A percentile compares a stretch with the other conserved stretches of the same genome.
Evolutionary conservation across 2,113 vertebrate species (phyloP).

Genomic region (Hippocampus barbouri): DNA sequence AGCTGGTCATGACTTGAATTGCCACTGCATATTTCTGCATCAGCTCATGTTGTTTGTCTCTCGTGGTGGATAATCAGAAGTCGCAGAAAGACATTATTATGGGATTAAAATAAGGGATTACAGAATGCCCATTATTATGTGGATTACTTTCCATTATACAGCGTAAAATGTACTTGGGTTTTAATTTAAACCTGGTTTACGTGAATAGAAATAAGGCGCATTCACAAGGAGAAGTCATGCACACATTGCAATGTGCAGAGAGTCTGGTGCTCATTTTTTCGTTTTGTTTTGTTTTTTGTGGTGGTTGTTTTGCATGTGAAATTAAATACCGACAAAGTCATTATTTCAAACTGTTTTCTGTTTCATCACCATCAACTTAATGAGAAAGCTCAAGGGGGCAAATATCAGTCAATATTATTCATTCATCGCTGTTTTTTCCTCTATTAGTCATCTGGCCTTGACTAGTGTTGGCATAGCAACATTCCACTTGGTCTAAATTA

Average conservation of each 20-base stretch:
- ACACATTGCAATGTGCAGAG: not conserved
- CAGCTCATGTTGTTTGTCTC: not conserved
- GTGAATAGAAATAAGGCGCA: not conserved
- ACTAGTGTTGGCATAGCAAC: slow-evolving; percentile 54
- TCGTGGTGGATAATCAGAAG: not conserved
- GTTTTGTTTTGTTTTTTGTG: not conserved
- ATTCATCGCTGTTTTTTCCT: slow-evolving; percentile 34
- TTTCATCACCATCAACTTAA: not conserved
- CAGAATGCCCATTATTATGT: not conserved
- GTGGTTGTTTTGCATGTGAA: not conserved
- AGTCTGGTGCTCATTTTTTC: not conserved
- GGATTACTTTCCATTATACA: not conserved
- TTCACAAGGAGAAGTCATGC: not conserved
- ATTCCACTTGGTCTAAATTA: slow-evolving; percentile 57
- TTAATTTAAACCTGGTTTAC: not conserved
- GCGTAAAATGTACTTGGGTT: not conserved
- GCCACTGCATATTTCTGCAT: not conserved
- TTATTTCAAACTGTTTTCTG: not conserved
- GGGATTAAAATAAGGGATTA: not conserved
- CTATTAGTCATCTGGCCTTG: slow-evolving; percentile 44
- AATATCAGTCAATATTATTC: slow-evolving; percentile 31
- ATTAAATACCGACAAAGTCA: not conserved
- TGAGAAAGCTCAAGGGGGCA: not conserved
- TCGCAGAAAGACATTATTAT: not conserved
- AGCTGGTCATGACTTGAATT: too few species aligned